Evolutionary conservation across 2,888 invertebrate species (phyloP), one percentile per base, ranked within the genome.

Genomic region (Oligia latruncula): DNA sequence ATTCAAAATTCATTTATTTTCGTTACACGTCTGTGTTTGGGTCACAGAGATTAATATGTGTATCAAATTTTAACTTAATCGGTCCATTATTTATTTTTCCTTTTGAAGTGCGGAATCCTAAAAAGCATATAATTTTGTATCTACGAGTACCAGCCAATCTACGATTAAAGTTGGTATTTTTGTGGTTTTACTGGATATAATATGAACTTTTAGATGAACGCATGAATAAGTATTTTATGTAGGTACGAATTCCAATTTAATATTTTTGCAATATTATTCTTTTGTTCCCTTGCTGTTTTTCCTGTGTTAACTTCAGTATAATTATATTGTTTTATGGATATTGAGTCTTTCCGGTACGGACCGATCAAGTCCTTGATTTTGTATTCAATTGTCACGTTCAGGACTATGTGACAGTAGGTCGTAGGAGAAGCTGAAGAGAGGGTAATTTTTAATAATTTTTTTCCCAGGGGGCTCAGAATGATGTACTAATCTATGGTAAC

Each of bases 121-220:
- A 77, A 5, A 29, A 20, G 17, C 3, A 23, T 0, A 4, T n/a
- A n/a, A n/a, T 17, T 66, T 29, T 15, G 23, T 29, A 60, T 67
- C 29, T 58, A 78, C 20, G n/a, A 49, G 20, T 58, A 78, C 20
- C 35, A 49, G 20, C 13, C 0, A 23, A 43, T 23, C 17, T 40
- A 52, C 6, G 2, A n/a, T 43, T 3, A 8, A 8, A 76, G 0
- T 40, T 29, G 43, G n/a, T 76, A 46, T 8, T 52, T 35, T 68
- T 52, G 78, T 20, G 52, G 43, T 64, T 78, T 68, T 78, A 68
- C 78, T 70, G 8, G 35, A n/a, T 35, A 29, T 29, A 29, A 29
- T 29, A 29, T 43, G 0, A 52, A 43, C 11, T 23, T 55, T 43
- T 46, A 9, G 52, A 64, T 43, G 29, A 20, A 20, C 1, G 1